Evolutionary conservation across 2,797 vertebrate genomes (phyloP), one percentile per base, ranked within the genome.

Genomic region (Serranus cabrilla): DNA sequence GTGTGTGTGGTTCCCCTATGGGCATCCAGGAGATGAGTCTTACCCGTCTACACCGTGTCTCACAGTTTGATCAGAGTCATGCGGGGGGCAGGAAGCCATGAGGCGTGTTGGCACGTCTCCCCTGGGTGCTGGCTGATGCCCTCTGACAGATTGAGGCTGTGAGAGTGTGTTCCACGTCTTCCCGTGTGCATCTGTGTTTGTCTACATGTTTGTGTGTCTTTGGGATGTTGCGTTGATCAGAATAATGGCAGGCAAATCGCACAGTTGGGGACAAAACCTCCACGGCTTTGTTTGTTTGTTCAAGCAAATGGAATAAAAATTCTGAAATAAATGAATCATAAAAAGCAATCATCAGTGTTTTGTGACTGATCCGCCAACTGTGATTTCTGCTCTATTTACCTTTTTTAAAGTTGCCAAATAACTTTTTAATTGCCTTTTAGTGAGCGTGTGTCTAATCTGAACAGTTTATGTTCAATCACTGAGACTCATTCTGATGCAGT

Each of bases 131-230:
- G 71, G 80, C 87, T 94, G 93, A 95, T 93, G 85, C 80, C 90
- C 88, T 78, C 66, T 93, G 93, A 95, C 93, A 95, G 93, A 95
- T 92, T 94, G 87, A 92, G 93, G 93, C 90, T 94, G 84, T 66
- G 63, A 76, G 51, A 66, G 72, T 78, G 78, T 46, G 59, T 74
- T 87, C 18, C 45, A 18, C 4, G 14, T 71, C 69, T 80, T 21
- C 21, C 11, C 47, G 47, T 65, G 45, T 70, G 46, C 55, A 11
- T 73, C 31, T 70, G 47, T 62, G 67, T 77, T 67, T 61, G 46
- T 68, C 47, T 34, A 14, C 55, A 40, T 64, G 20, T 67, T 52
- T 43, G 51, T 69, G 50, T 49, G 40, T 68, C 14, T 67, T 37
- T 0, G 46, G 21, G 81, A 58, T 57, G 68, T 65, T 69, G 13